Conservation (phyloP, 2,888 invertebrate species). For the Calliscelio sp. region DNA sequence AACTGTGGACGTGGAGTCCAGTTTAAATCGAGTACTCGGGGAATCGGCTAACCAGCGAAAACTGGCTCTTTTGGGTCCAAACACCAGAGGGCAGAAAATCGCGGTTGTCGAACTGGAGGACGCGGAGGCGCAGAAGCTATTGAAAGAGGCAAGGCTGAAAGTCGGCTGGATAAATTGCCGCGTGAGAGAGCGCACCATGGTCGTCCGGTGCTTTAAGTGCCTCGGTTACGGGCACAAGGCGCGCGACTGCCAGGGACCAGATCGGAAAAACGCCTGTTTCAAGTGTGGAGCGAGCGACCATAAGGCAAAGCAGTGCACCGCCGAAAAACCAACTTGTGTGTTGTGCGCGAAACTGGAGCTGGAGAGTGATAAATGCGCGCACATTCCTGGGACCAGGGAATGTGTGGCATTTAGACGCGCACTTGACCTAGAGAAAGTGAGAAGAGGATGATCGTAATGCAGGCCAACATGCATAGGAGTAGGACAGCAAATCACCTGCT, state of each 20-base stretch:
- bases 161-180: no score
- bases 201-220: background rate
- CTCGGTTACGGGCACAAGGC: background rate
- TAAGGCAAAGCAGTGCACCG: background rate
- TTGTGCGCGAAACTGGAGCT: background rate
- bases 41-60: no score
- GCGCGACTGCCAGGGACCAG: background rate
- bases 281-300: background rate
- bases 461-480: constrained; percentile 73
- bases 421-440: constrained; percentile 33
- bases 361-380: background rate
- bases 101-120: no score
- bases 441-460: constrained; percentile 51
- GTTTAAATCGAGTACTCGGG: no score
- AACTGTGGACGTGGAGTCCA: no score
- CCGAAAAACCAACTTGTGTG: background rate
- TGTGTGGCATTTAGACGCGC: constrained; percentile 57
- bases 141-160: no score
- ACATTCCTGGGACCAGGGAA: constrained; percentile 51
- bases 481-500: constrained; percentile 60
- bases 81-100: no score
- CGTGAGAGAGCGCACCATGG: no score
- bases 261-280: background rate
- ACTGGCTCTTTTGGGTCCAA: no score
- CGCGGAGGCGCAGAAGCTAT: no score